Evolutionary conservation across 2,797 vertebrate species (phyloP).

Genomic region (Crenuchus spilurus): DNA sequence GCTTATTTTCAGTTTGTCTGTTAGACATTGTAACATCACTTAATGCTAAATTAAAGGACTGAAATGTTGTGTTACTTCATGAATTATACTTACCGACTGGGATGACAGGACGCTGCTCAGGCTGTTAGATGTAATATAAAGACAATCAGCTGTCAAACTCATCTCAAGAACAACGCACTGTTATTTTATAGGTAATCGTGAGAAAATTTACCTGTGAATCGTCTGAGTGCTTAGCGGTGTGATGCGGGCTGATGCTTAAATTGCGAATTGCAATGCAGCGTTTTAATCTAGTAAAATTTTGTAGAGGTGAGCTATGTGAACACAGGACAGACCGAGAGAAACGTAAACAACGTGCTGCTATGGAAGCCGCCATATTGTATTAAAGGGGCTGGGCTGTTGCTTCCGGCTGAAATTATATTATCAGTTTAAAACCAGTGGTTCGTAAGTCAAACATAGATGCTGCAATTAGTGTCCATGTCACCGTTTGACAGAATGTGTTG

Average conservation of each 20-base stretch:
- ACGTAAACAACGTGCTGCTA: background rate
- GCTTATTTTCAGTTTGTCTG: slow-evolving; percentile 85
- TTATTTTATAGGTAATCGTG: too few species aligned
- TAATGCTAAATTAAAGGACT: background rate
- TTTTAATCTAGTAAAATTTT: background rate
- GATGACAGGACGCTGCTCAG: slow-evolving; percentile 54
- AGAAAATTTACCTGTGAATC: slow-evolving; percentile 31
- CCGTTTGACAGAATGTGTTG: too few species aligned
- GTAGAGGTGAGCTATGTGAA: background rate
- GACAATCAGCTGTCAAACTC: background rate
- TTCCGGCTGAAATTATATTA: too few species aligned
- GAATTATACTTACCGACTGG: slow-evolving; percentile 72
- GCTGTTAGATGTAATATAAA: slow-evolving; percentile 60
- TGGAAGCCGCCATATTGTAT: slow-evolving; percentile 45
- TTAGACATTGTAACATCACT: background rate
- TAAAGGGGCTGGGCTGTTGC: too few species aligned
- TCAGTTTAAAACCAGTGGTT: too few species aligned
- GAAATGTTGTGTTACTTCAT: background rate
- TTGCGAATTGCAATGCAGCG: background rate
- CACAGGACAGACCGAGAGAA: background rate
- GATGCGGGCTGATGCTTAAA: background rate
- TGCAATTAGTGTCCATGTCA: too few species aligned
- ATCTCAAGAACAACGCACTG: too few species aligned
- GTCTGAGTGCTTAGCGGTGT: background rate
- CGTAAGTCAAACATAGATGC: background rate